Evolutionary conservation across 1,140 invertebrate species (phyloP), one percentile per base, ranked within the genome.

Genomic region (Oedothorax gibbosus): DNA sequence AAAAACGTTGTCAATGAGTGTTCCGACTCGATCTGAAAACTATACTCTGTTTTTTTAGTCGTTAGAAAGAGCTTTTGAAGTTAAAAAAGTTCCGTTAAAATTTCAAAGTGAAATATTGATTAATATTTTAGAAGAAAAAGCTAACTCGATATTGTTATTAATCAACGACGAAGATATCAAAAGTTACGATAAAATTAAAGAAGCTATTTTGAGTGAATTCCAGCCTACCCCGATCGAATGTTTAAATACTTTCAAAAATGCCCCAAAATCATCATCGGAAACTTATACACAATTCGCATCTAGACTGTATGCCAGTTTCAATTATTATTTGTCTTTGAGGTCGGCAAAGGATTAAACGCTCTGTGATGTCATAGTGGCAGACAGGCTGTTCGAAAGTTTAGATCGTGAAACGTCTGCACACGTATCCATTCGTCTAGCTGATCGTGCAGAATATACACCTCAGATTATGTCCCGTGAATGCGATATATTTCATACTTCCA

Each of bases 91-190:
- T 51, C 35, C 68, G 10, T 1, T 9, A 7, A 50, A 71, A 35
- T 51, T 50, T 7, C 35, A 71, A 51, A 50, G 21, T 8, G 35
- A 71, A 49, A 71, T 51, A 50, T 51, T 71, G 14, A 71, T 71
- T 14, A 71, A 71, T 71, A 71, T 71, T 71, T 21, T 71, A 3
- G 21, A 50, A 50, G 68, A 71, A 71, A 71, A 71, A 71, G 68
- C 68, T 11, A 68, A 21, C 20, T 11, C 11, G 11, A 68, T 68
- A 11, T 21, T 71, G 15, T 50, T 71, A 15, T 50, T 50, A 11
- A 71, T 71, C 35, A 15, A 21, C 11, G 8, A 71, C 35, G 51
- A 71, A 21, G 18, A 71, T 50, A 14, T 71, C 10, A 8, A 71
- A 71, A n/a, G 51, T 71, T 71, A 71, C 8, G 68, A 49, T 50